Evolutionary conservation across 2,888 invertebrate species (phyloP).

Genomic region (Hartigia nigra): DNA sequence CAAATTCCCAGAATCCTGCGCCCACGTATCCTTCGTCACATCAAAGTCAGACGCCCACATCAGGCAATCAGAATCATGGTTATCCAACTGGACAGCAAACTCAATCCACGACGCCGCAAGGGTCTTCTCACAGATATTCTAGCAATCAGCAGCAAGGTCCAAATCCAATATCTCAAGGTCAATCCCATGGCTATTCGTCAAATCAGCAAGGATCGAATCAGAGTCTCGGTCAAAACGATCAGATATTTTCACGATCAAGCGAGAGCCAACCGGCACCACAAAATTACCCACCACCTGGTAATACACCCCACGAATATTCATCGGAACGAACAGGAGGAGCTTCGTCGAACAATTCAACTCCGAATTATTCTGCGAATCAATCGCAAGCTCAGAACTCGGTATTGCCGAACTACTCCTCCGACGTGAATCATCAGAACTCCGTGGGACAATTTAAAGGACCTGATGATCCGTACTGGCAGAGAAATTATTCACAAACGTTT

Average conservation of each 20-base stretch:
- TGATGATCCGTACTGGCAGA: conserved; percentile 61
- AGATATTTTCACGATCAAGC: conserved; percentile 38
- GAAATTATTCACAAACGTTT: conserved; percentile 63
- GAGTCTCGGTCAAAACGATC: conserved; percentile 39
- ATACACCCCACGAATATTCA: conserved; percentile 44
- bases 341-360: conserved; percentile 36
- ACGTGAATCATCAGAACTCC: conserved; percentile 37
- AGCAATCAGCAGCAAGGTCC: conserved; percentile 30
- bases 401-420: conserved; percentile 43
- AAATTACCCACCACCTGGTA: conserved; percentile 39
- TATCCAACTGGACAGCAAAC: conserved; percentile 29
- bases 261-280: conserved; percentile 41
- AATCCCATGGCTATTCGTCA: conserved; percentile 38
- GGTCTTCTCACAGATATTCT: conserved; percentile 27
- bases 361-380: conserved; percentile 43
- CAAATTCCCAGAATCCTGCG: conserved; percentile 27
- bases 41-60: conserved; percentile 23
- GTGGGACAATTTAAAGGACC: conserved; percentile 47
- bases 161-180: conserved; percentile 33
- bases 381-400: conserved; percentile 32
- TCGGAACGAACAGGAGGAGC: conserved; percentile 42
- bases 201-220: conserved; percentile 37
- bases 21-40: conserved; percentile 24
- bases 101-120: conserved; percentile 16
- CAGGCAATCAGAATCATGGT: conserved; percentile 20